These are phyloP conservation scores for Halcyon senegalensis DNA, from an alignment of 2,113 vertebrate species.

Conservation along the genomic window DNA sequence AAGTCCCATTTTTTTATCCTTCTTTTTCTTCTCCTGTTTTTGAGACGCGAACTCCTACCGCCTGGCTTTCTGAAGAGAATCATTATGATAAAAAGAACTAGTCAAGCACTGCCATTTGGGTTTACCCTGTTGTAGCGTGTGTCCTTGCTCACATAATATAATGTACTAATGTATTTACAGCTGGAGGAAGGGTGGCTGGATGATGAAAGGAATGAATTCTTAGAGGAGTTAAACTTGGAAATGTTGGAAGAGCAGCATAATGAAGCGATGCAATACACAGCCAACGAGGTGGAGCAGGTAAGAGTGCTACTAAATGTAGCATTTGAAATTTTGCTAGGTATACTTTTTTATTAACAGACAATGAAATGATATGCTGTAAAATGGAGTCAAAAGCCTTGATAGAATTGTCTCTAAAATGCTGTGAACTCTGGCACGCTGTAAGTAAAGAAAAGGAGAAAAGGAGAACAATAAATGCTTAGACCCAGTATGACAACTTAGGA, in stretches of 20 bases:
- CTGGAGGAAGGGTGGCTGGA: constrained; percentile 97
- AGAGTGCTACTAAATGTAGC: neutral
- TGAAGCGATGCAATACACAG: constrained; percentile 83
- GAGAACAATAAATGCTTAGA: neutral
- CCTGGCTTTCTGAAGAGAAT: constrained; percentile 71
- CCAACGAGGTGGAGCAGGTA: constrained; percentile 86
- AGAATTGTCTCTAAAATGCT: neutral
- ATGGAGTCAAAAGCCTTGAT: constrained; percentile 13
- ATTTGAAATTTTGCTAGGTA: neutral
- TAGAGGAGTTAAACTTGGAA: constrained; percentile 96
- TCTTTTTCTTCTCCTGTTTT: constrained; percentile 59
- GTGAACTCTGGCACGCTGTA: rapidly evolving
- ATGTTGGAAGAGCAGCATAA: constrained; percentile 92
- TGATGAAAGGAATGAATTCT: constrained; percentile 95
- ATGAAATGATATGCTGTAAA: neutral
- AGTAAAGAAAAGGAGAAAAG: neutral
- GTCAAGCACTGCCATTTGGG: constrained; percentile 62
- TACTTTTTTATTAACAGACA: constrained; percentile 7
- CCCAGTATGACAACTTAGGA: neutral
- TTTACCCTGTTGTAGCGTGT: constrained; percentile 66
- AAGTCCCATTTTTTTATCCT: constrained; percentile 37
- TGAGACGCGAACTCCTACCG: constrained; percentile 37
- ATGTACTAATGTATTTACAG: constrained; percentile 82
- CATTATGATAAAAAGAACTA: constrained; percentile 76
- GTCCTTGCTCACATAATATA: constrained; percentile 66